Base-by-base conservation (phyloP, 2,888 invertebrate genomes). In the Pristionchus entomophagus region DNA sequence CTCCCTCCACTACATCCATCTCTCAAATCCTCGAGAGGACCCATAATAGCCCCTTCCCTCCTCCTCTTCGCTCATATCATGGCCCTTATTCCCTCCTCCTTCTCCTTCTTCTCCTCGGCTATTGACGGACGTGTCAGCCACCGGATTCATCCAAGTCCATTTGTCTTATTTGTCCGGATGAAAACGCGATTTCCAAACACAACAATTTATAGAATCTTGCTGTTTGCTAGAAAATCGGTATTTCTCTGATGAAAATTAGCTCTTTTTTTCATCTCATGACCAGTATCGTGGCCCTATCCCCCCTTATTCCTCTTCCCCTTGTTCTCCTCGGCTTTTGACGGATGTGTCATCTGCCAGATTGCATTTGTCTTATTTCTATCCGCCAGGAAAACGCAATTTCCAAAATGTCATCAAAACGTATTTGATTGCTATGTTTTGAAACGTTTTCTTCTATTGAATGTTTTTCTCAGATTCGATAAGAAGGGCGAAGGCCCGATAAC, bases 11-110 rank as follows among this genome's bases (percentile, higher is more conserved):
- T n/a, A n/a, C n/a, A n/a, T 45, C 35, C 32, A 6, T 35, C 51
- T 19, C 51, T 78, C 78, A 73, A 73, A 45, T 73, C 73, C 73
- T 65, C 4, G 65, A 65, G 73, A 45, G 19, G 38, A 45, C 73
- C 73, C 41, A 73, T 73, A 73, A 73, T 73, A 73, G 73, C 73
- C 73, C 73, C 17, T 8, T 38, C 65, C 4, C 65, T n/a, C n/a
- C 45, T 41, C 41, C 73, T 22, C 41, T 45, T 19, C 14, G 32
- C 73, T 73, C 73, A 45, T 73, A 73, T 78, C 19, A 78, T 78
- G 49, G 49, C 26, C 35, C n/a, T n/a, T 51, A 19, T 51, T 77
- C 45, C 29, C 45, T 26, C 26, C 26, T 26, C 32, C 17, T 38
- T 69, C 26, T 35, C 35, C 32, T 35, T 2, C 32, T 3, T 65